phyloP scores from a whole-genome alignment of 2,888 invertebrate species.

The Brachyptera putata region DNA sequence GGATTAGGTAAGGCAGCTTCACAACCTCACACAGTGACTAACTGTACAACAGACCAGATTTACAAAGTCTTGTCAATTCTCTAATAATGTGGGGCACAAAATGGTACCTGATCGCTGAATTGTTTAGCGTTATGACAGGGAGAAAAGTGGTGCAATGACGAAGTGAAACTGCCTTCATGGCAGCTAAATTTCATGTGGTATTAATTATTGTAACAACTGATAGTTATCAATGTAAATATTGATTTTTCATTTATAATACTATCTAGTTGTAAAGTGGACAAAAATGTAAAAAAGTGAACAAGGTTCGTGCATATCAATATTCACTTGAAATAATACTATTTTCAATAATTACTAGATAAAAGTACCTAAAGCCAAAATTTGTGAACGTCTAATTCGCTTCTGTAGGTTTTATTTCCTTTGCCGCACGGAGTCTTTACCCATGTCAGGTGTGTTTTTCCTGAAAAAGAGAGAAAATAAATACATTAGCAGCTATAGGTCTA shows the following conservation, averaged over 20 bases:
- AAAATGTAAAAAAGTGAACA: background rate
- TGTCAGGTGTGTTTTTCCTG: conserved; percentile 42
- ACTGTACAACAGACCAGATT: background rate
- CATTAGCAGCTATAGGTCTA: background rate
- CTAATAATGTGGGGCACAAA: too few relatives aligned
- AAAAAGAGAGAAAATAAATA: conserved; percentile 29
- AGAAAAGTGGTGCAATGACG: too few relatives aligned
- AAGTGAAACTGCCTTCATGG: conserved; percentile 8
- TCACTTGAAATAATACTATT: background rate
- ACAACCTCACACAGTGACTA: background rate
- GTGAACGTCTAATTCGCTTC: background rate
- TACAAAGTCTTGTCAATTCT: too few relatives aligned
- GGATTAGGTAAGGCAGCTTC: background rate
- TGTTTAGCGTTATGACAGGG: too few relatives aligned
- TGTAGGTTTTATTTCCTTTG: conserved; percentile 39
- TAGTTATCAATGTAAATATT: background rate
- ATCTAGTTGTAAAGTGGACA: background rate
- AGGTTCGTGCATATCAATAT: background rate
- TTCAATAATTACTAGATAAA: conserved; percentile 4
- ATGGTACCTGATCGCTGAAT: too few relatives aligned
- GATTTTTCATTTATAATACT: background rate
- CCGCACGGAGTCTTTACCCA: conserved; percentile 41
- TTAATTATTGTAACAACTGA: background rate
- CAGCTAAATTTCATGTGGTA: conserved; percentile 2
- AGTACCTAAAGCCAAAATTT: conserved; percentile 15